Percentiles rank a stretch among this genome's conserved stretches.
Evolutionary conservation across 2,113 vertebrate genomes (phyloP).

Genomic region (Cygnus atratus): DNA sequence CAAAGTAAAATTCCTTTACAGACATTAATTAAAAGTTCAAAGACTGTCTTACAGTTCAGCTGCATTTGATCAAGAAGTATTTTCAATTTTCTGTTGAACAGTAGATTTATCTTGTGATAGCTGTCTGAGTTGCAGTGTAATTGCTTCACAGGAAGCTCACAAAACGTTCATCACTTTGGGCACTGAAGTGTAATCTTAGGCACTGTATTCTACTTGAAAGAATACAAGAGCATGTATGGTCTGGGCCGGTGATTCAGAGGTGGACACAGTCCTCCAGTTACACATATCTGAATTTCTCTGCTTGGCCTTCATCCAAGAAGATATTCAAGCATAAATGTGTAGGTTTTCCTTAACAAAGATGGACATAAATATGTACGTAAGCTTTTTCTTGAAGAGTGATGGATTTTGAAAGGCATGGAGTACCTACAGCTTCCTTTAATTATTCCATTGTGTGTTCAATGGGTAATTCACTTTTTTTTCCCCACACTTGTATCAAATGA

Average conservation of each 20-base stretch:
- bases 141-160: constrained; percentile 7
- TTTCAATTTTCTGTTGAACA: neutral
- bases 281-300: neutral
- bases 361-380: neutral
- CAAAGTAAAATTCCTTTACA: neutral
- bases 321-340: neutral
- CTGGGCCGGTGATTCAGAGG: neutral
- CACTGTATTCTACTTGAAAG: constrained; percentile 18
- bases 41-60: neutral
- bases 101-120: neutral
- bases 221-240: neutral
- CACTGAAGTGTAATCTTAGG: constrained; percentile 8
- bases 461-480: constrained; percentile 19
- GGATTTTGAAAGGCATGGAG: neutral
- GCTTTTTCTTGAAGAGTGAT: neutral
- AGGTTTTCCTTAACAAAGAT: neutral
- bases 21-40: constrained; percentile 18
- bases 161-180: neutral
- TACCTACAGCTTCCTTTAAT: constrained; percentile 39
- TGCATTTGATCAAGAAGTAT: neutral
- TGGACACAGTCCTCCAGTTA: neutral
- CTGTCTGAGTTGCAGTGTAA: neutral
- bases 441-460: neutral
- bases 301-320: neutral
- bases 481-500: neutral